These are phyloP conservation scores for Peromyscus nudipes DNA, from an alignment of 2,797 vertebrate species.

Conservation along the genomic window DNA sequence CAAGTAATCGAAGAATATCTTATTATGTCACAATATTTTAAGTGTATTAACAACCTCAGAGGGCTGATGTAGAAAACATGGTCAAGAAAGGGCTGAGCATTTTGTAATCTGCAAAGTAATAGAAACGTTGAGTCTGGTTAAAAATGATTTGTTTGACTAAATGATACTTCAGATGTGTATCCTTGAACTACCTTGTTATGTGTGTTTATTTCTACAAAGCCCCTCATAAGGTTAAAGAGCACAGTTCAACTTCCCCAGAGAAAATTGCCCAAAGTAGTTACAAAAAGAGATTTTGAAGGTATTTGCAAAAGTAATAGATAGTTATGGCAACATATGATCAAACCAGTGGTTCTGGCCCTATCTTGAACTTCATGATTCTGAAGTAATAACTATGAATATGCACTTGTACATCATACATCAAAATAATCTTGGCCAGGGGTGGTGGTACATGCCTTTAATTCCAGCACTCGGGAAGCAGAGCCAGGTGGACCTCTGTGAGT, in stretches of 20 bases:
- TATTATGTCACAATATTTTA: neutral
- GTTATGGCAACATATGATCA: neutral
- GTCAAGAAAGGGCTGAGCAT: neutral
- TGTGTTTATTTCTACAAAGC: neutral
- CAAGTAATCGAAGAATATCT: neutral
- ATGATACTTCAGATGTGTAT: neutral
- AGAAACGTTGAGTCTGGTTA: constrained; percentile 4
- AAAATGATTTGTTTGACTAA: neutral
- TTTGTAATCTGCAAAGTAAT: constrained; percentile 50
- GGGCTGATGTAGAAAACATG: neutral
- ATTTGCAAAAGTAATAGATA: neutral
- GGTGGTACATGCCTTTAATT: too few species aligned
- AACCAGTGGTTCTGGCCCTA: neutral
- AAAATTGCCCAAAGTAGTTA: neutral
- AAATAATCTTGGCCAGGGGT: neutral
- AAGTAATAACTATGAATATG: neutral
- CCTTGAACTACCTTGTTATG: neutral
- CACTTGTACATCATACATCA: neutral
- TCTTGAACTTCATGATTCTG: neutral
- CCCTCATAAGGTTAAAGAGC: constrained; percentile 40
- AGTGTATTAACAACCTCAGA: neutral
- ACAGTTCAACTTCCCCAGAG: constrained; percentile 11
- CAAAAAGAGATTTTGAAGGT: neutral
- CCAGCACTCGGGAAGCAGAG: too few species aligned
- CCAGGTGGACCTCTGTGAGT: too few species aligned